Percentiles rank a stretch among this genome's conserved stretches.
phyloP scores from a whole-genome alignment of 1,140 invertebrate species.

The Drosophila novamexicana region DNA sequence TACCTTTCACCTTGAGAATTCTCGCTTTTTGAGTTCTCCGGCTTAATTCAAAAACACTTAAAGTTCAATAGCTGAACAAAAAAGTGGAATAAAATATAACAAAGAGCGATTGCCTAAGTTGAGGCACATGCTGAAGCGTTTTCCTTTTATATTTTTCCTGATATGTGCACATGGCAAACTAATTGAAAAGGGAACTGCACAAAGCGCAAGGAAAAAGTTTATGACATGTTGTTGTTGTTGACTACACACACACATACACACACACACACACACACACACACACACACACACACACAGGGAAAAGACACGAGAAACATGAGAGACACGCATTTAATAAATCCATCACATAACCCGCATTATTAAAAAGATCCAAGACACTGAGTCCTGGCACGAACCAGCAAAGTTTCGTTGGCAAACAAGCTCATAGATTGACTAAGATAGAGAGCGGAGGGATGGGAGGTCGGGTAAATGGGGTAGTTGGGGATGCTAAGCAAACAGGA shows the following conservation, averaged over 20 bases:
- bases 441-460: not conserved
- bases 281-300: not conserved
- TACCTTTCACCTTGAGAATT: not conserved
- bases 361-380: conserved; percentile 72
- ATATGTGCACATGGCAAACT: conserved; percentile 49
- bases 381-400: conserved; percentile 76
- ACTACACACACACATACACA: conserved; percentile 24
- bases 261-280: not conserved
- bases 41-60: not conserved
- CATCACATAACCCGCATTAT: conserved; percentile 82
- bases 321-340: conserved; percentile 80
- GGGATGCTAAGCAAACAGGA: conserved; percentile 24
- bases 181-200: conserved; percentile 63
- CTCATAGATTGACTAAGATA: conserved; percentile 39
- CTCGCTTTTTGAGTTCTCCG: not conserved
- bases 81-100: conserved; percentile 3
- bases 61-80: conserved; percentile 29
- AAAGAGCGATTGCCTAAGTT: conserved; percentile 48
- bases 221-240: conserved; percentile 39
- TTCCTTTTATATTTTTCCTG: conserved; percentile 2
- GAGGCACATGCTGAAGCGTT: conserved; percentile 49
- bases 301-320: conserved; percentile 32
- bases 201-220: conserved; percentile 59
- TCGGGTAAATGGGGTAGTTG: no score
- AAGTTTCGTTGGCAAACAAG: conserved; percentile 75